Evolutionary conservation across 2,888 invertebrate species (phyloP), one percentile per base, ranked within the genome.

Genomic region (Tiliacea citrago): DNA sequence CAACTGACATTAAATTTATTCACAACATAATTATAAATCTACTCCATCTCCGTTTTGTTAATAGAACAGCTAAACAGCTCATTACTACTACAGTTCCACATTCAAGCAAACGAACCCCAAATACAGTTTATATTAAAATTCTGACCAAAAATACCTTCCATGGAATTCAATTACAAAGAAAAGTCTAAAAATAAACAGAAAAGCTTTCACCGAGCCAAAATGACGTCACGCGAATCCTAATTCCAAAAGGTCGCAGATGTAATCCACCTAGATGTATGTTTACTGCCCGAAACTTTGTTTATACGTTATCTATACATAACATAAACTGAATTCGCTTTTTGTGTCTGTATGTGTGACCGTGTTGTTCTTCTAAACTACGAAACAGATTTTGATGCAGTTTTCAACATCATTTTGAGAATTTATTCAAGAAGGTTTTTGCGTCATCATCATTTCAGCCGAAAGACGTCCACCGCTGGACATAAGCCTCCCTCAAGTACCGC

Each of bases 111-210:
- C 8, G 12, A 68, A 35, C n/a, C 12, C n/a, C 5, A 18, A 69
- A 39, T 8, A 12, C 29, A 45, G 42, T 42, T 49, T 16, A 58
- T 51, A 51, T 58, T 58, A 6, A 35, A 58, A 51, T 45, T 77
- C 45, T 21, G 9, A 24, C 45, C 35, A 58, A 77, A 75, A 58
- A 51, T 47, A 61, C 55, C 45, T 51, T 62, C 29, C 45, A 51
- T 16, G 18, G 18, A 81, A 74, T 39, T 29, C 8, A 62, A 35
- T 74, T 24, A 29, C 61, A 45, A 62, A 57, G 53, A 47, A n/a
- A 49, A 24, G 45, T 62, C 58, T 53, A 79, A 82, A 82, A 82
- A 82, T 68, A 80, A 68, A 78, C 45, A 45, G 2, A 81, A 65
- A 66, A 62, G 24, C 66, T 62, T 55, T 68, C n/a, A 69, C n/a